Conservation (phyloP, 2,797 vertebrate genomes). For the Leptoclinus maculatus region DNA sequence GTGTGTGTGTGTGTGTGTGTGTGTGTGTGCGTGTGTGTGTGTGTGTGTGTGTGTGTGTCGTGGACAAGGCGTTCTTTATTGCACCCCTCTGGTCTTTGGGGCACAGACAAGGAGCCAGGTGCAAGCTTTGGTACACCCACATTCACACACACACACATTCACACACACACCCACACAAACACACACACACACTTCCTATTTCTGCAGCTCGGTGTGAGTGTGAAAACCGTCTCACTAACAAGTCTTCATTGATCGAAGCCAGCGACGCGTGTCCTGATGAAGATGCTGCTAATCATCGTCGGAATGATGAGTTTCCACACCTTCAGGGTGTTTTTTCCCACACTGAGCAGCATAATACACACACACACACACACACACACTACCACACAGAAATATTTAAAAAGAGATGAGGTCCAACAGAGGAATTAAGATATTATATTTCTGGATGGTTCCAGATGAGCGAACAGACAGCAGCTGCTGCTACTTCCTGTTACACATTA, state of each 20-base stretch:
- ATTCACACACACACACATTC: constrained; percentile 12
- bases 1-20: constrained; percentile 23
- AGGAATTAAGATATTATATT: constrained; percentile 24
- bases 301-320: constrained; percentile 25
- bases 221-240: constrained; percentile 7
- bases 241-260: constrained; percentile 43
- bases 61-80: constrained; percentile 73
- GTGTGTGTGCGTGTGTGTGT: constrained; percentile 12
- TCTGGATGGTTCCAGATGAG: constrained; percentile 26
- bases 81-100: constrained; percentile 54
- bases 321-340: background rate
- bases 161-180: constrained; percentile 14
- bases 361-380: background rate
- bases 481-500: constrained; percentile 14
- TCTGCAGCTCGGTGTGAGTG: constrained; percentile 28
- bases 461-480: constrained; percentile 29
- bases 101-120: constrained; percentile 71
- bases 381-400: background rate
- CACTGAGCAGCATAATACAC: background rate
- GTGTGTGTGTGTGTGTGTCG: constrained; percentile 13
- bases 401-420: constrained; percentile 12
- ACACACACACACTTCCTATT: constrained; percentile 12
- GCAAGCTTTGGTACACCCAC: constrained; percentile 49
- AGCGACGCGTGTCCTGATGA: constrained; percentile 12
- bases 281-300: constrained; percentile 16